phyloP scores from a whole-genome alignment of 2,113 vertebrate genomes.

The Gorsachius goisagi region DNA sequence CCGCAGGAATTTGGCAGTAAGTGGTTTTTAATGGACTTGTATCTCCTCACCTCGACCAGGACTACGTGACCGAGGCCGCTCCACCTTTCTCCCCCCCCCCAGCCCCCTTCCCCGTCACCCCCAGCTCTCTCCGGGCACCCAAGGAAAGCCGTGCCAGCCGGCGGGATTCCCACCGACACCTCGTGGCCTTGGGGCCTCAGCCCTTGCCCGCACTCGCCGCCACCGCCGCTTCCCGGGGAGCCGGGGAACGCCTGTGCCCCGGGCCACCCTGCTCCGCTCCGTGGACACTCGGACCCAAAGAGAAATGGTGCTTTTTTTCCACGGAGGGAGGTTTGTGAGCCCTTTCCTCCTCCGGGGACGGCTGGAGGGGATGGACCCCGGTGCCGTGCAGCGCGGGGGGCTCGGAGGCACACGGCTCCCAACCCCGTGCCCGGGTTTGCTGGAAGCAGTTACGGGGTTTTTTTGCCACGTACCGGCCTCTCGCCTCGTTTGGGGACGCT shows the following conservation, averaged over 20 bases:
- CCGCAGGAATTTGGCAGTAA: slow-evolving; percentile 65
- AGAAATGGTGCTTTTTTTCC: slow-evolving; percentile 74
- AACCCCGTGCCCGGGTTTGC: background rate
- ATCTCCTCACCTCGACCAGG: slow-evolving; percentile 80
- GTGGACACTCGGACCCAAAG: slow-evolving; percentile 62
- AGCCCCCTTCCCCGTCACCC: slow-evolving; percentile 36
- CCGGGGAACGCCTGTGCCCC: background rate
- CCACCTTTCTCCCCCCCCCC: no score
- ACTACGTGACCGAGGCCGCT: slow-evolving; percentile 70
- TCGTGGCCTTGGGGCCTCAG: slow-evolving; percentile 54
- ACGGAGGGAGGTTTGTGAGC: slow-evolving; percentile 58
- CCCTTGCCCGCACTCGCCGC: background rate
- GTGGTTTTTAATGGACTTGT: slow-evolving; percentile 79
- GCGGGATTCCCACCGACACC: slow-evolving; percentile 45
- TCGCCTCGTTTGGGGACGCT: background rate
- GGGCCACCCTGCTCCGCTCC: slow-evolving; percentile 12
- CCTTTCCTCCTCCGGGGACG: slow-evolving; percentile 29
- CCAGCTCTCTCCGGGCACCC: slow-evolving; percentile 36
- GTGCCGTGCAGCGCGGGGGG: background rate
- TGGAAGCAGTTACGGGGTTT: background rate
- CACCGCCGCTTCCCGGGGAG: slow-evolving; percentile 55
- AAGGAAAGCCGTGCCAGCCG: slow-evolving; percentile 28
- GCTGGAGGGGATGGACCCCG: background rate
- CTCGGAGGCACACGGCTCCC: background rate
- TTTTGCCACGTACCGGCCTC: background rate